Conservation (phyloP, 1,140 invertebrate species). For the Apis mellifera region Amel_HAv3.1 CM009938.2:1082501-1083000, state of each 20-base stretch:
- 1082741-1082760: conserved; percentile 38
- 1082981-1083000: not conserved
- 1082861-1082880: not conserved
- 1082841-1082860: not conserved
- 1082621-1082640: not conserved
- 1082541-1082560: too few relatives aligned
- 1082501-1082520: too few relatives aligned
- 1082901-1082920: not conserved
- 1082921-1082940: not conserved
- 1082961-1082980: not conserved
- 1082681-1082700: conserved; percentile 10
- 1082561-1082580: too few relatives aligned
- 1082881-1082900: not conserved
- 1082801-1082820: not conserved
- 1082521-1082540: too few relatives aligned
- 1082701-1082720: conserved; percentile 44
- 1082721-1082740: conserved; percentile 26
- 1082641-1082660: not conserved
- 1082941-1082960: too few relatives aligned
- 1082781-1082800: conserved; percentile 29
- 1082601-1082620: too few relatives aligned
- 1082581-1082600: too few relatives aligned
- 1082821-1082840: not conserved
- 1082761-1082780: conserved; percentile 30
- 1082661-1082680: conserved; percentile 20